Evolutionary conservation across 2,888 invertebrate species (phyloP), one percentile per base, ranked within the genome.

Genomic region (Drosophila colorata): DNA sequence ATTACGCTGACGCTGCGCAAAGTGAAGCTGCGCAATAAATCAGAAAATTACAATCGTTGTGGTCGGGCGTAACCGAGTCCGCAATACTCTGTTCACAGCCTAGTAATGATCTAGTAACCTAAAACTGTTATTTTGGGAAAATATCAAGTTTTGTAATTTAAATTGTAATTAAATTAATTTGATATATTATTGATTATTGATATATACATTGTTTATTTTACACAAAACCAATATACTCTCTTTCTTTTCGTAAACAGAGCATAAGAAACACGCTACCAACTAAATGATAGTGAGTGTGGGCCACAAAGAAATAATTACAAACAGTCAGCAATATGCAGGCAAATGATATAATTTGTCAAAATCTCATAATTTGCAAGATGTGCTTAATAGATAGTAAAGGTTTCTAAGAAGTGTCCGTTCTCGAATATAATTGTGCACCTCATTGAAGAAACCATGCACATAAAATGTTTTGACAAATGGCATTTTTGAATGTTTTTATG

Each of bases 1-100:
- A 78, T 83, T 74, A 53, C 35, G 86, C 86, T 86, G 86, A 84
- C 84, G 37, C 46, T 75, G 83, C 83, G 65, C 43, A 65, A 80
- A 74, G 60, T 58, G 80, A 73, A 67, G 78, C 86, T 78, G 78
- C 67, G 72, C 61, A 69, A 70, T 74, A 69, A 67, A 63, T 11
- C 41, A 23, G 33, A 11, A 18, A 33, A 11, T 0, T 13, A 13
- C 33, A 33, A 33, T 1, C 2, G 13, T 13, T 33, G 4, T 2
- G 33, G 33, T 11, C 13, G 33, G 33, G 11, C 13, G 33, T 4
- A 33, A 33, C 11, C 13, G 33, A 13, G 11, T 4, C 4, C 4
- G 4, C 4, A 33, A 13, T 33, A 4, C 33, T 33, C 13, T 33
- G 4, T 33, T 33, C 4, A 4, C 4, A 4, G 11, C 4, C 0